These are phyloP conservation scores for Esox niger DNA, from an alignment of 2,113 vertebrate species.

Conservation along the genomic window DNA sequence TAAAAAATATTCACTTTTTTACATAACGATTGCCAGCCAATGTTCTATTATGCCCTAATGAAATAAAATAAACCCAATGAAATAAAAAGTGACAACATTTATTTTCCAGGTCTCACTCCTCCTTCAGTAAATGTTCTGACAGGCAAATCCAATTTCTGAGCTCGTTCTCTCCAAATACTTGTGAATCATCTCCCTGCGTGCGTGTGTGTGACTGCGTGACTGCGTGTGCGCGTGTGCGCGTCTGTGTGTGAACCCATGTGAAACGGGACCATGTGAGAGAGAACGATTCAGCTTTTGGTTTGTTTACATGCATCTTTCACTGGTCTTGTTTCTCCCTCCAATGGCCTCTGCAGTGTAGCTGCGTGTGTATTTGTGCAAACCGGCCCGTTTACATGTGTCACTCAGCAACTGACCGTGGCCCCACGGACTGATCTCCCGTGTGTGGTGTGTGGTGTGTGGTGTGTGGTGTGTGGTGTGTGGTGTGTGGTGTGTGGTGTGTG, in stretches of 20 bases:
- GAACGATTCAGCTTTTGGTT: slow-evolving; percentile 23
- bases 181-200: too few relatives aligned
- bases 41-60: too few relatives aligned
- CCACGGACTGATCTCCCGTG: slow-evolving; percentile 26
- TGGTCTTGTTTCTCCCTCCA: slow-evolving; percentile 27
- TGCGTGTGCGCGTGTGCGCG: not conserved
- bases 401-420: slow-evolving; percentile 52
- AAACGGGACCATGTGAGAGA: slow-evolving; percentile 5
- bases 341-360: slow-evolving; percentile 46
- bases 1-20: too few relatives aligned
- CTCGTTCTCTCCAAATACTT: not conserved
- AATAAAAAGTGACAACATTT: too few relatives aligned
- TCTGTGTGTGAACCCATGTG: slow-evolving; percentile 12
- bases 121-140: too few relatives aligned
- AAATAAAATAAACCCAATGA: too few relatives aligned
- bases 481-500: too few relatives aligned
- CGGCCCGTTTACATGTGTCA: slow-evolving; percentile 61
- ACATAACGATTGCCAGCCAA: too few relatives aligned
- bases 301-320: slow-evolving; percentile 68
- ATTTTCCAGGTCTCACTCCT: too few relatives aligned
- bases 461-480: too few relatives aligned
- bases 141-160: too few relatives aligned
- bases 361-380: slow-evolving; percentile 47
- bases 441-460: slow-evolving; percentile 7
- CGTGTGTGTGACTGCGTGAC: too few relatives aligned